A percentile compares a stretch with the other conserved stretches of the same genome.
Evolutionary conservation across 2,888 invertebrate genomes (phyloP).

Genomic region (Amiota mariae): DNA sequence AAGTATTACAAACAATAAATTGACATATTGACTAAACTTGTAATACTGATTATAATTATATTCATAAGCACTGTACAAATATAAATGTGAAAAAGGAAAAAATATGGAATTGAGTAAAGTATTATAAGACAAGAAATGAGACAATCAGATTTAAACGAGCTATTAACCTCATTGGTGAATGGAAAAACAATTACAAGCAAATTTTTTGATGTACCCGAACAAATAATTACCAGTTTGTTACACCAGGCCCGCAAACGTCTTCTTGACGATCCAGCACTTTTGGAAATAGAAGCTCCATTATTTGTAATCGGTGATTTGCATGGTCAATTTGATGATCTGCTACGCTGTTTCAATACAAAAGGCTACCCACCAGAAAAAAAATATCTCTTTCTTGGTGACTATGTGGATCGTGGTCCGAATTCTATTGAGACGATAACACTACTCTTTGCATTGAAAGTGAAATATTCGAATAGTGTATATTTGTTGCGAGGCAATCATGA

Average conservation of each 20-base stretch:
- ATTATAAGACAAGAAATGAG: not conserved
- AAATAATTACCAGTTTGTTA: conserved; percentile 90
- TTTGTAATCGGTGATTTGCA: conserved; percentile 99
- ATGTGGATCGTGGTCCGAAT: conserved; percentile 97
- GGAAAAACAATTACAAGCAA: too few species aligned
- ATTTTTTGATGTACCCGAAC: conserved; percentile 28
- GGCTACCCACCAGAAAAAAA: conserved; percentile 98
- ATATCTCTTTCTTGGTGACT: conserved; percentile 97
- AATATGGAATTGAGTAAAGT: too few species aligned
- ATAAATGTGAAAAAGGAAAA: too few species aligned
- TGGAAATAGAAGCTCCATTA: conserved; percentile 97
- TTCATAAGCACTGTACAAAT: too few species aligned
- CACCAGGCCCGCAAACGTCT: conserved; percentile 97
- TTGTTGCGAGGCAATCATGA: conserved; percentile 96
- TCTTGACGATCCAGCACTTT: conserved; percentile 95
- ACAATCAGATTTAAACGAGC: not conserved
- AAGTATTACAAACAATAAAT: too few species aligned
- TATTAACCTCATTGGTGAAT: too few species aligned
- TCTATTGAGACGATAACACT: conserved; percentile 97
- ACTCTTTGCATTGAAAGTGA: conserved; percentile 96
- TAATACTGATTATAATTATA: too few species aligned
- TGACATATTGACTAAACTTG: too few species aligned
- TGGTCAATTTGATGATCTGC: conserved; percentile 97
- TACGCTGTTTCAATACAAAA: conserved; percentile 97
- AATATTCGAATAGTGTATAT: conserved; percentile 98